A percentile compares a stretch with the other conserved stretches of the same genome.
phyloP scores from a whole-genome alignment of 1,140 invertebrate genomes.

The Proales similis region DNA sequence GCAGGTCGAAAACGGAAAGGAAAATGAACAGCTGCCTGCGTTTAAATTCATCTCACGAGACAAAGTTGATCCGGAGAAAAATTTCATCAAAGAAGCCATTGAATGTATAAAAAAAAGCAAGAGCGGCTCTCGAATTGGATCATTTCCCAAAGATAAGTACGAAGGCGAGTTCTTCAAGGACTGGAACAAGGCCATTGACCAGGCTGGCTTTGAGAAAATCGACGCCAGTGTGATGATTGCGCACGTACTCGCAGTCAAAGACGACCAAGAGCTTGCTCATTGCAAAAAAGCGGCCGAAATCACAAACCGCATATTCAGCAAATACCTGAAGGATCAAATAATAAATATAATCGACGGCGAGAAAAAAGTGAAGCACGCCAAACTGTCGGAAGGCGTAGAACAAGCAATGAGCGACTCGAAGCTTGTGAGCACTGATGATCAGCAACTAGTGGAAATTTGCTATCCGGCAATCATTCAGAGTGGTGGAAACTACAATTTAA shows the following conservation, averaged over 20 bases:
- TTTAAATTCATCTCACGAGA: slow-evolving; percentile 36
- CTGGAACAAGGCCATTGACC: slow-evolving; percentile 30
- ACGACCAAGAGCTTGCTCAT: slow-evolving; percentile 81
- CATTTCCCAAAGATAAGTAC: slow-evolving; percentile 34
- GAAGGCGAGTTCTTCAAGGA: slow-evolving; percentile 34
- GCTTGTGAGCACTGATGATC: slow-evolving; percentile 77
- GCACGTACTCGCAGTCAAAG: slow-evolving; percentile 84
- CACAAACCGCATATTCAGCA: slow-evolving; percentile 86
- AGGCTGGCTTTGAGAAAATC: slow-evolving; percentile 14
- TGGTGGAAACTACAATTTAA: slow-evolving; percentile 89
- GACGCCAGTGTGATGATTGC: slow-evolving; percentile 79
- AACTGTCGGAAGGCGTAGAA: slow-evolving; percentile 88
- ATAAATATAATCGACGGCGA: slow-evolving; percentile 98
- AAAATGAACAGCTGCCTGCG: slow-evolving; percentile 28
- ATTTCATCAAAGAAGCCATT: slow-evolving; percentile 11
- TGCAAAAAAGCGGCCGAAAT: slow-evolving; percentile 87
- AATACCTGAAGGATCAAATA: slow-evolving; percentile 92
- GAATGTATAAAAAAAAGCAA: slow-evolving; percentile 34
- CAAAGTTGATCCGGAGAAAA: slow-evolving; percentile 28
- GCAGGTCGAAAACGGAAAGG: slow-evolving; percentile 36
- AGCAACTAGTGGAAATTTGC: slow-evolving; percentile 83
- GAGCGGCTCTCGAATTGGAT: slow-evolving; percentile 24
- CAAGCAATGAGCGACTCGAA: slow-evolving; percentile 72
- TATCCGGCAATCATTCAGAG: slow-evolving; percentile 98
- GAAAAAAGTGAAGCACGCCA: slow-evolving; percentile 76